Percentiles rank a stretch among this genome's conserved stretches.
Evolutionary conservation across 2,888 invertebrate species (phyloP).

Genomic region (Anticlea derivata): DNA sequence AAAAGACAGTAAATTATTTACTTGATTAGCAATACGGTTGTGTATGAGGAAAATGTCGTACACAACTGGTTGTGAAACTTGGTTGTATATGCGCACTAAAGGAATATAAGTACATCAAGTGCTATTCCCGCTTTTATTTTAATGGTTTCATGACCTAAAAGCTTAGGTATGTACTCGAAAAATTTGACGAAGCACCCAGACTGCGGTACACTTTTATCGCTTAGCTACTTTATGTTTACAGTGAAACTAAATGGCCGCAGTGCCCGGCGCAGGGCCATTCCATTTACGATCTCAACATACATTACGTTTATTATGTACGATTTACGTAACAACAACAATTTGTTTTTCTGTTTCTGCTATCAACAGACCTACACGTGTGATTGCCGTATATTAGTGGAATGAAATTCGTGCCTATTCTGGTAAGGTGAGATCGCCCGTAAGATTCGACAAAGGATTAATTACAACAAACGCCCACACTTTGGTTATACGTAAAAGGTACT

Average conservation of each 20-base stretch:
- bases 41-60: too few relatives aligned
- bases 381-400: conserved; percentile 21
- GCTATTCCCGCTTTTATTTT: conserved; percentile 1
- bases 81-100: too few relatives aligned
- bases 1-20: too few relatives aligned
- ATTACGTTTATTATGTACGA: conserved; percentile 48
- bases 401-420: not conserved
- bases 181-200: conserved; percentile 9
- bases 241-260: conserved; percentile 30
- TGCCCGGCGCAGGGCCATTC: conserved; percentile 37
- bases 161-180: conserved; percentile 4
- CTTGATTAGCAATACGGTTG: too few relatives aligned
- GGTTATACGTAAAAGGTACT: conserved; percentile 1
- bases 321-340: conserved; percentile 48
- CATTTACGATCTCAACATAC: conserved; percentile 44
- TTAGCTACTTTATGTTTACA: conserved; percentile 34
- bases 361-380: conserved; percentile 21
- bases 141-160: conserved; percentile 7
- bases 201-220: conserved; percentile 25
- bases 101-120: too few relatives aligned
- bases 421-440: not conserved
- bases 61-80: too few relatives aligned
- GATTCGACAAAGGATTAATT: conserved; percentile 3
- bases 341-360: conserved; percentile 37
- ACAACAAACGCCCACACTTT: conserved; percentile 3